These are phyloP conservation scores for Lytechinus pictus DNA, from an alignment of 35 echinoderm and acorn worm genomes.

Conservation along the genomic window DNA sequence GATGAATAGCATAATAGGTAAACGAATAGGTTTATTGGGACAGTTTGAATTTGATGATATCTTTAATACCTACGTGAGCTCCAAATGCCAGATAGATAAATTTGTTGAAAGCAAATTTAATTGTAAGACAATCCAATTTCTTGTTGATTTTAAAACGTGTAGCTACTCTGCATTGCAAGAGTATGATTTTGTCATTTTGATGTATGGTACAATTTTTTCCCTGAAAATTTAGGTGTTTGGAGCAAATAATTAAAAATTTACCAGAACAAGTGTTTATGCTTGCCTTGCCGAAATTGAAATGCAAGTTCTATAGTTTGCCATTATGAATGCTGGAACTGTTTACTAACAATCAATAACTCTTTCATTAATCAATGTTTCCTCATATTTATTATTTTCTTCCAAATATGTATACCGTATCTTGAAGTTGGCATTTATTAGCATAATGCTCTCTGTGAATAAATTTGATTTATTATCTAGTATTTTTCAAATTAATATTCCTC, in stretches of 20 bases:
- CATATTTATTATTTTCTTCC: no score
- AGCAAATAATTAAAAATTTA: neutral
- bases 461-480: no score
- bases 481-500: no score
- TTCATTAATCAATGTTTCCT: neutral
- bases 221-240: neutral
- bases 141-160: neutral
- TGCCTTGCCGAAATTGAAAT: neutral
- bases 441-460: no score
- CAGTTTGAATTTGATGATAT: neutral
- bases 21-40: neutral
- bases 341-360: neutral
- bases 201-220: neutral
- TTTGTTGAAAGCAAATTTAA: neutral
- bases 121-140: neutral
- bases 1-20: neutral
- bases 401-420: no score
- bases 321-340: neutral
- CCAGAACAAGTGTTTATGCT: neutral
- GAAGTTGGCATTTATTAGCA: no score
- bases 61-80: neutral
- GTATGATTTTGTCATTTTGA: neutral
- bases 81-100: neutral
- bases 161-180: neutral
- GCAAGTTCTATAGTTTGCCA: neutral